A percentile compares a stretch with the other conserved stretches of the same genome.
These are phyloP conservation scores for Troides helena DNA, from an alignment of 2,888 invertebrate genomes.

Conservation along the genomic window DNA sequence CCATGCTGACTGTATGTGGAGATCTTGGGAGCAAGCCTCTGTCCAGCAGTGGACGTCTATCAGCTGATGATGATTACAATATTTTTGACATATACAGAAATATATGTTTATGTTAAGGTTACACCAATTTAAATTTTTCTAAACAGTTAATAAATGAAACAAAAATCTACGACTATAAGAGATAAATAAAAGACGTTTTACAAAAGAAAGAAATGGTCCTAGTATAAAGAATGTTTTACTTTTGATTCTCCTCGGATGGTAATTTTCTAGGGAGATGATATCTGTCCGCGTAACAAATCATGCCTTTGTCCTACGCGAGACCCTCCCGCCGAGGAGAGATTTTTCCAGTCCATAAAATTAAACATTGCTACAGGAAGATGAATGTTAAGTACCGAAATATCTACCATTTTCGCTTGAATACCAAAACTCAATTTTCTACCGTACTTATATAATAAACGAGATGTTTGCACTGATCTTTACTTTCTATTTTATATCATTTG, in stretches of 20 bases:
- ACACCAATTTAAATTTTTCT: neutral
- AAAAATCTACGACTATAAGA: conserved; percentile 37
- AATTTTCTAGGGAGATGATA: conserved; percentile 54
- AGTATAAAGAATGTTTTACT: conserved; percentile 46
- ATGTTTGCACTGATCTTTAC: neutral
- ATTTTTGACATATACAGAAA: no score
- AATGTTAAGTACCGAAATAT: conserved; percentile 41
- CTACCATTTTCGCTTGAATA: conserved; percentile 11
- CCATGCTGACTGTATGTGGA: no score
- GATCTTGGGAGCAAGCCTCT: no score
- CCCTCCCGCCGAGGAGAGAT: conserved; percentile 46
- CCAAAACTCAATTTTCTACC: conserved; percentile 18
- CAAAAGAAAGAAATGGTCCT: conserved; percentile 36
- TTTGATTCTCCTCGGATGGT: conserved; percentile 39
- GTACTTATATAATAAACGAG: no score
- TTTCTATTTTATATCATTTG: neutral
- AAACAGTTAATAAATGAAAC: conserved; percentile 7
- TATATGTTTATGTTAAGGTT: neutral
- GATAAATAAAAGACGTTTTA: conserved; percentile 49
- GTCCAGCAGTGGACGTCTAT: no score
- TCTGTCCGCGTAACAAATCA: conserved; percentile 65
- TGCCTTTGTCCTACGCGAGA: conserved; percentile 59
- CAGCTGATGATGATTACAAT: no score
- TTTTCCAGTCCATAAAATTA: conserved; percentile 76
- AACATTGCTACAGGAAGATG: conserved; percentile 57